These are phyloP conservation scores for Dallia pectoralis DNA, from an alignment of 2,797 vertebrate genomes.

Conservation along the genomic window DNA sequence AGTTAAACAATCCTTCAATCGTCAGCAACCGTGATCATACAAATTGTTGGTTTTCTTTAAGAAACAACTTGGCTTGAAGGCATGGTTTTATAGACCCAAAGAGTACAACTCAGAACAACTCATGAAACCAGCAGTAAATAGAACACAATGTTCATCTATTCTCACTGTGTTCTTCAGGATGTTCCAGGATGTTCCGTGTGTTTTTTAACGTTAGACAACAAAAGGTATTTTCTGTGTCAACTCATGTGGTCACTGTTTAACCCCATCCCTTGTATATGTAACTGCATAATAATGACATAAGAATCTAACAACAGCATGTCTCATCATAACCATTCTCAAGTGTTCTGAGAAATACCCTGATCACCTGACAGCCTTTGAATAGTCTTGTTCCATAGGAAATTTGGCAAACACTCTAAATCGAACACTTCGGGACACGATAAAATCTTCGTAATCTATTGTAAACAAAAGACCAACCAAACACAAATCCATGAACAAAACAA, in stretches of 20 bases:
- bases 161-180: not conserved
- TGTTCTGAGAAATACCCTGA: not conserved
- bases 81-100: not conserved
- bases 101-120: not conserved
- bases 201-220: not conserved
- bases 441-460: not conserved
- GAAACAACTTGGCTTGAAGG: not conserved
- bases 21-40: not conserved
- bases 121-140: not conserved
- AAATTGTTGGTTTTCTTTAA: not conserved
- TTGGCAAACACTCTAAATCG: not conserved
- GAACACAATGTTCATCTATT: not conserved
- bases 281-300: not conserved
- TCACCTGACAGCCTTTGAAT: not conserved
- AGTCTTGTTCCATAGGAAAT: not conserved
- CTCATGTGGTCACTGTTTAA: not conserved
- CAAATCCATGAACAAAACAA: not conserved
- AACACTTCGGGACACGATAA: not conserved
- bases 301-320: not conserved
- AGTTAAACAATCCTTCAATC: not conserved
- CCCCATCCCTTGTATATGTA: not conserved
- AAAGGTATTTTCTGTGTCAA: not conserved
- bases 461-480: not conserved
- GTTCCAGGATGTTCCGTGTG: no score
- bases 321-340: not conserved